These are phyloP conservation scores for Chrysaora quinquecirrha DNA, from an alignment of 30 jellyfish, hydroid and myxozoan genomes.

Conservation along the genomic window DNA sequence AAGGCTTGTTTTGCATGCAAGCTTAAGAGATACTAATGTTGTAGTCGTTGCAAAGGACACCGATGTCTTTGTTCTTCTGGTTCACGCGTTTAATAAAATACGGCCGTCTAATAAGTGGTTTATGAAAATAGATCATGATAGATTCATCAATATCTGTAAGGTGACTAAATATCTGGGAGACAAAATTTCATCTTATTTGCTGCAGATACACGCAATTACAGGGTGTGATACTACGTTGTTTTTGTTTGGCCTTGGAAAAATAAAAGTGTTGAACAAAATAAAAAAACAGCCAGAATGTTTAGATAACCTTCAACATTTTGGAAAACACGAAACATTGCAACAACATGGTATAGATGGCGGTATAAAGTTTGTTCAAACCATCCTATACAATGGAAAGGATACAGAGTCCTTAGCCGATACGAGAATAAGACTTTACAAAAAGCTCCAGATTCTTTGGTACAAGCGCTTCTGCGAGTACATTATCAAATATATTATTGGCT, in stretches of 20 bases:
- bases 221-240: constrained; percentile 36
- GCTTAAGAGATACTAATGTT: constrained; percentile 8
- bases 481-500: constrained; percentile 17
- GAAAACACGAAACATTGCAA: not conserved
- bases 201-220: constrained; percentile 26
- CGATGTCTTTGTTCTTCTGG: constrained; percentile 14
- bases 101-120: constrained; percentile 10
- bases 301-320: not conserved
- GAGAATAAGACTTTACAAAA: not conserved
- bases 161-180: constrained; percentile 3
- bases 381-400: constrained; percentile 30
- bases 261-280: constrained; percentile 13
- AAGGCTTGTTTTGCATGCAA: constrained; percentile 31
- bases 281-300: not conserved
- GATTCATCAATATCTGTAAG: constrained; percentile 6
- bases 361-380: constrained; percentile 17
- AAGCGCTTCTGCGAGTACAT: constrained; percentile 39
- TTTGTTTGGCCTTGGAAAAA: constrained; percentile 42
- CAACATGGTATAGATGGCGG: not conserved
- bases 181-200: constrained; percentile 9
- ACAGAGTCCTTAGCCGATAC: constrained; percentile 26
- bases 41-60: constrained; percentile 24
- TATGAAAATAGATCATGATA: constrained; percentile 35
- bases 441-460: constrained; percentile 16
- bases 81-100: constrained; percentile 5